phyloP scores from a whole-genome alignment of 1,140 invertebrate species.

The Scaptomyza hsui region DNA sequence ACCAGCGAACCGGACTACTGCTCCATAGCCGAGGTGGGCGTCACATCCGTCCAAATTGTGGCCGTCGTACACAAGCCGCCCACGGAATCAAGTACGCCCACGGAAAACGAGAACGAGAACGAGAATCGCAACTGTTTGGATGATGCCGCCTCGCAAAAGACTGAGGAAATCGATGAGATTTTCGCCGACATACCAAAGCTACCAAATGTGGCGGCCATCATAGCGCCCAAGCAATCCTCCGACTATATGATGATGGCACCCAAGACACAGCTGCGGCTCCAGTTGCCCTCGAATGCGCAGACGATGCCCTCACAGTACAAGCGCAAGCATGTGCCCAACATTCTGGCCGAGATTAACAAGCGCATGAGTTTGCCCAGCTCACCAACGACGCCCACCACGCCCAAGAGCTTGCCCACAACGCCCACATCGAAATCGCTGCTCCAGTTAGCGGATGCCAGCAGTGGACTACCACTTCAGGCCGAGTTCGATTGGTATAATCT shows the following conservation, averaged over 20 bases:
- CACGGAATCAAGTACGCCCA: conserved; percentile 43
- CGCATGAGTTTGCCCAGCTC: conserved; percentile 64
- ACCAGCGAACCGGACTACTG: conserved; percentile 85
- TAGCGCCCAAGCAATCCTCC: conserved; percentile 82
- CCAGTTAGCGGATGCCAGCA: conserved; percentile 32
- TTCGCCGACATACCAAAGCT: conserved; percentile 85
- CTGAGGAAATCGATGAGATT: conserved; percentile 83
- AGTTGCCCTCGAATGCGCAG: conserved; percentile 18
- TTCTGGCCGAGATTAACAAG: conserved; percentile 77
- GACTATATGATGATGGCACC: conserved; percentile 65
- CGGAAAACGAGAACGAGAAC: conserved; percentile 41
- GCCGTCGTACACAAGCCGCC: conserved; percentile 76
- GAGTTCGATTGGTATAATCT: conserved; percentile 84
- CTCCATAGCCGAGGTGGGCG: conserved; percentile 85
- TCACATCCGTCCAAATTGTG: conserved; percentile 70
- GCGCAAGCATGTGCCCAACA: conserved; percentile 74
- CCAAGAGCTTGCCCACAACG: conserved; percentile 38
- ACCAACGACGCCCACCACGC: conserved; percentile 55
- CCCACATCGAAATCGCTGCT: conserved; percentile 35
- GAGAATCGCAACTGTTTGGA: conserved; percentile 23
- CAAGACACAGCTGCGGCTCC: conserved; percentile 42
- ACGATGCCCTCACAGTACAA: conserved; percentile 55
- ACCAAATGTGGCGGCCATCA: conserved; percentile 85
- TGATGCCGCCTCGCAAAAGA: conserved; percentile 67
- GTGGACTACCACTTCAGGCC: conserved; percentile 68